Base-by-base conservation (phyloP, 2,797 vertebrate species). In the Ataeniobius toweri region DNA sequence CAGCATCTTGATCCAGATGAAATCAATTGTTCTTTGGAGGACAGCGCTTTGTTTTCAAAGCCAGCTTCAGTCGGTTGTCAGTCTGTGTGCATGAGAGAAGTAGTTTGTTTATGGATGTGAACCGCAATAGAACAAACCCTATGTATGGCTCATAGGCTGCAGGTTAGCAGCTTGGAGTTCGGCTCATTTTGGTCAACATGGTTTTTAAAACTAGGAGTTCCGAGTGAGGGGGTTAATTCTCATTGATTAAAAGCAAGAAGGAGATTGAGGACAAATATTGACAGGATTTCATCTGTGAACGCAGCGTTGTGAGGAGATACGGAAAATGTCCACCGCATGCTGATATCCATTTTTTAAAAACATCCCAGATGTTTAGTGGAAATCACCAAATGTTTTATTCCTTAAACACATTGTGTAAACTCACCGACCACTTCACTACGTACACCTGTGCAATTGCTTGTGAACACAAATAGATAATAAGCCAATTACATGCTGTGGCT, bases 1-100 rank as follows among this genome's bases (percentile, higher is more conserved):
- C 81, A 63, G 55, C 83, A 86, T 89, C 85, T 83, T 82, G 72
- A 65, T 70, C 68, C 75, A 48, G 79, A 78, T 63, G 75, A 63
- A 83, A 80, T 81, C 51, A 82, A 74, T 70, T 55, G 61, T 81
- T 74, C 79, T 73, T 20, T 51, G 46, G 7, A 74, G 76, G 68
- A 86, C 76, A 7, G 81, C 41, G 76, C 74, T 51, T 71, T 24
- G 73, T 71, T 71, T 84, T 81, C 68, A 51, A 24, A 31, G 50
- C 36, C 28, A 5, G 65, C 39, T 68, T 65, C 63, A 65, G 36
- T 39, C 31, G 2, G 36, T 67, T 69, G 39, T 46, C 39, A 69
- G 44, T 69, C 39, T 69, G 67, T 22, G 50, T 36, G 28, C 53
- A 26, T 31, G 16, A 18, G 69, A 71, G 65, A 20, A n/a, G 67